phyloP scores from a whole-genome alignment of 1,140 invertebrate species.

The Charaxes varanes region DNA sequence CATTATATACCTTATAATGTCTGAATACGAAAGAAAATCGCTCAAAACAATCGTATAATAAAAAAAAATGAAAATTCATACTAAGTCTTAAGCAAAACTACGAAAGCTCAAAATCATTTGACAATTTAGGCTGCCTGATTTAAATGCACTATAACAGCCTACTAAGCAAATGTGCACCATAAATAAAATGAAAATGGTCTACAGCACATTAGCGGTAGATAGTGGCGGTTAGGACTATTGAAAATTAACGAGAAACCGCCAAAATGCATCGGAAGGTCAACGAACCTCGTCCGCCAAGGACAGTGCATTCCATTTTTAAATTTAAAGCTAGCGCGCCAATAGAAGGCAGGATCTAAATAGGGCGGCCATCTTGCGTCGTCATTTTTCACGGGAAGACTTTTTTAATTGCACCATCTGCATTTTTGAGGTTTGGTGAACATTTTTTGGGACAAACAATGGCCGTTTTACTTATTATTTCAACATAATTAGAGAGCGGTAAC shows the following conservation, averaged over 20 bases:
- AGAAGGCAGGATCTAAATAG: constrained; percentile 59
- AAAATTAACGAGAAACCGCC: constrained; percentile 46
- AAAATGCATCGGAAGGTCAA: constrained; percentile 72
- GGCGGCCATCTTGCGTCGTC: constrained; percentile 48
- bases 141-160: constrained; percentile 23
- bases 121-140: constrained; percentile 23
- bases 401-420: constrained; percentile 46
- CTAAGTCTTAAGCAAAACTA: constrained; percentile 5
- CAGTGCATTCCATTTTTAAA: constrained; percentile 72
- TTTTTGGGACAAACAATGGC: constrained; percentile 44
- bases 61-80: constrained; percentile 11
- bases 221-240: constrained; percentile 34
- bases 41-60: constrained; percentile 19
- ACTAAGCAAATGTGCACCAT: constrained; percentile 28
- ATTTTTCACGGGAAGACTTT: constrained; percentile 42
- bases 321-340: constrained; percentile 61
- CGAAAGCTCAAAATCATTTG: constrained; percentile 39
- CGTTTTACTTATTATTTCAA: constrained; percentile 44
- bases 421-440: constrained; percentile 27
- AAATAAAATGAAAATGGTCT: constrained; percentile 26
- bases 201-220: constrained; percentile 24
- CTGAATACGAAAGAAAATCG: constrained; percentile 22
- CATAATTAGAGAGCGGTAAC: constrained; percentile 42
- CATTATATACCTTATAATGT: constrained; percentile 21
- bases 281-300: constrained; percentile 65